Evolutionary conservation across 2,888 invertebrate genomes (phyloP), one percentile per base, ranked within the genome.

Genomic region (Lasioglossum figueresi): DNA sequence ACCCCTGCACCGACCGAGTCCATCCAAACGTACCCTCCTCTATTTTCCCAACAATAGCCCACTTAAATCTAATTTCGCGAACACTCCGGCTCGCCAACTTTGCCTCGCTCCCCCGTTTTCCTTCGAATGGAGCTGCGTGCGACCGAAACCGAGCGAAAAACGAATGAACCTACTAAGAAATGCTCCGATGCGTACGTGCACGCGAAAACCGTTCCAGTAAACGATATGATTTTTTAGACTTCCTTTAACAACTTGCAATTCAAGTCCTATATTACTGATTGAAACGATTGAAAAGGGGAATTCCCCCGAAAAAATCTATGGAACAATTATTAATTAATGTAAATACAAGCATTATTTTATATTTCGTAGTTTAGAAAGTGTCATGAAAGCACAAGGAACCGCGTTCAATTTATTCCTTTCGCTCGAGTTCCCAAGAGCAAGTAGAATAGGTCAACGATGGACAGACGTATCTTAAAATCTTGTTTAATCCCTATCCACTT

Each of bases 61-160:
- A 90, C 91, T 92, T 90, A 90, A 92, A 93, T 92, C 90, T 92
- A 92, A 92, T 92, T 91, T 90, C 88, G 88, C 85, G 88, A 90
- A 90, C 90, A 88, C 88, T 87, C 86, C 72, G 70, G 82, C 66
- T 82, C 82, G 74, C 83, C 82, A 79, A 83, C 85, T 81, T 89
- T 82, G 48, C 83, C 81, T 68, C 76, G 76, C 72, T 70, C 71
- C 78, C 72, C 59, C 80, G 66, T 81, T 86, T 85, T 77, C 76
- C 72, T 78, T 34, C 70, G 76, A 72, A 72, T 78, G 79, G 72
- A 79, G 63, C 19, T 63, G 48, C 37, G 80, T 76, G 70, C 48
- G 76, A 76, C 43, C 45, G 72, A 83, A 84, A 75, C 75, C 71
- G 70, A 73, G 52, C 37, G 52, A 78, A 59, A 52, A 79, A 76